Evolutionary conservation across 1,140 invertebrate species (phyloP), one percentile per base, ranked within the genome.

Genomic region (Drosophila subpulchrella): DNA sequence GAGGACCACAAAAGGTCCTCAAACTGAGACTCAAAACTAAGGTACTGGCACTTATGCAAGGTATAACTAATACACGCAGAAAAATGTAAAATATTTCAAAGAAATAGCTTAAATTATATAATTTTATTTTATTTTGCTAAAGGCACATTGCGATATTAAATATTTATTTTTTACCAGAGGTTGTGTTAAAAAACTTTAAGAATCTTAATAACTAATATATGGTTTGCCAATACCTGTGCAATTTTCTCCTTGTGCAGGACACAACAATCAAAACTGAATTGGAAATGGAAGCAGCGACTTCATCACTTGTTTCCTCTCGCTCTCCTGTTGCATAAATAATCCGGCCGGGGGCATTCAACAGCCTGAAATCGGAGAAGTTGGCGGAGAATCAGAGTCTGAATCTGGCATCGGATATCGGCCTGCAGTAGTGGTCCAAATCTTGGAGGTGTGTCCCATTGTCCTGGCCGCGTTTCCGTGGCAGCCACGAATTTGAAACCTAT

Each of bases 261-360:
- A 79, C 24, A 88, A 83, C 84, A 88, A 83, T 88, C 84, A 66
- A 77, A 62, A 61, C 62, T 76, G 47, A 85, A 81, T 78, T 75
- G 72, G 81, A 79, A 79, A 91, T 83, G 84, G 70, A 86, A 90
- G 82, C 90, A 91, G 75, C 90, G 90, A 91, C 90, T 91, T 91
- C 90, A 91, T 91, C 90, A 91, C 90, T 91, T 91, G 90, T 91
- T 91, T 90, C 79, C 79, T 76, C 68, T 89, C 47, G 55, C 81
- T 61, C 79, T 88, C 80, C 83, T 89, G 83, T 89, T 88, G 83
- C 83, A 88, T 78, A 74, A 84, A 83, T 74, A 68, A 51, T 51
- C 59, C 38, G 7, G 62, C 48, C 38, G 7, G 62, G 61, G 67
- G 54, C 57, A 77, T 72, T 72, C 65, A 81, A 61, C 50, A 66